phyloP scores from a whole-genome alignment of 2,113 vertebrate genomes.

The Epinephelus lanceolatus region DNA sequence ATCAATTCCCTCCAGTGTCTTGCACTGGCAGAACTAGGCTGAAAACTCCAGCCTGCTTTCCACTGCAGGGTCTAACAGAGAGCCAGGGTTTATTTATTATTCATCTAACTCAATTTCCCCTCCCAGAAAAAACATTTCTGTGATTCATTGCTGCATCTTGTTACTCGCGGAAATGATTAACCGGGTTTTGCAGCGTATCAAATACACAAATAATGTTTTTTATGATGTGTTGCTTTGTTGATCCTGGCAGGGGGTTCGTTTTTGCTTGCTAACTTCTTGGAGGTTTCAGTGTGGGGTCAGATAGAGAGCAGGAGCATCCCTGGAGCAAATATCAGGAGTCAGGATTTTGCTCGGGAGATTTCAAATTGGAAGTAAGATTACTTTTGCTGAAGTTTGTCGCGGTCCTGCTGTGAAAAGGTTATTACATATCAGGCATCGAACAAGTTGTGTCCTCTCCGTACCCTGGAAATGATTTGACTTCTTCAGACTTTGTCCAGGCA shows the following conservation, averaged over 20 bases:
- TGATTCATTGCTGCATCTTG: constrained; percentile 47
- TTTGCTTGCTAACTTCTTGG: constrained; percentile 19
- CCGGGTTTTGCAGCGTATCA: constrained; percentile 5
- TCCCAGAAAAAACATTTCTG: constrained; percentile 16
- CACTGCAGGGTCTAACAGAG: constrained; percentile 52
- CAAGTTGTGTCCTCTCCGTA: not conserved
- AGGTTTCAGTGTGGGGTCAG: constrained; percentile 41
- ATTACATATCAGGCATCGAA: constrained; percentile 3
- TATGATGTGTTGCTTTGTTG: constrained; percentile 24
- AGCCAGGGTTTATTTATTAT: constrained; percentile 70
- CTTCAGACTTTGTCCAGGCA: not conserved
- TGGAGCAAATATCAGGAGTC: constrained; percentile 25
- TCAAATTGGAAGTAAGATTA: constrained; percentile 19
- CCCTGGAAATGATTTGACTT: not conserved
- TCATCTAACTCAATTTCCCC: constrained; percentile 44
- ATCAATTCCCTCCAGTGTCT: constrained; percentile 72
- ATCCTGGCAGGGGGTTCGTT: not conserved
- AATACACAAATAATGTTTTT: constrained; percentile 34
- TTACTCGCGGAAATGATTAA: constrained; percentile 54
- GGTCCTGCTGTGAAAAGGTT: constrained; percentile 26
- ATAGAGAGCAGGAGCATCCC: constrained; percentile 35
- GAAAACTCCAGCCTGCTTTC: constrained; percentile 59
- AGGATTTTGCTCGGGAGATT: constrained; percentile 16
- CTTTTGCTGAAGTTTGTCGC: constrained; percentile 5
- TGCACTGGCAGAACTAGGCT: constrained; percentile 63